Percentiles rank a stretch among this genome's conserved stretches.
These are phyloP conservation scores for Indicator indicator DNA, from an alignment of 2,113 vertebrate species.

Conservation along the genomic window DNA sequence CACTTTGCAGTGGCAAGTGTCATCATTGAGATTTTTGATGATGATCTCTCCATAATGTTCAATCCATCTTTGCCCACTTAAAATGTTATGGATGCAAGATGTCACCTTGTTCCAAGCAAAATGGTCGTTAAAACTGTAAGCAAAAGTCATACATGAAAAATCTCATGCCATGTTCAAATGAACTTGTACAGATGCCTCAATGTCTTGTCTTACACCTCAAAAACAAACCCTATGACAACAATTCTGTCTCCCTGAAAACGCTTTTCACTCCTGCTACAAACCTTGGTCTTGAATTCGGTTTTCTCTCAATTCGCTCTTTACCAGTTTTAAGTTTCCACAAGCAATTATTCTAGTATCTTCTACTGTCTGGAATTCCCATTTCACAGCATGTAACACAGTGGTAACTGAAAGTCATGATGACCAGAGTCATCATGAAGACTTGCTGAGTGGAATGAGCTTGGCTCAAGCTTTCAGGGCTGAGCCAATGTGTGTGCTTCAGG, in stretches of 20 bases:
- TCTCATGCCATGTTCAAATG: neutral
- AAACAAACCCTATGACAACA: neutral
- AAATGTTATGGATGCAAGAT: conserved; percentile 97
- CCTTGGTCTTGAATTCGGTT: neutral
- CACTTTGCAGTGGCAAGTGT: conserved; percentile 92
- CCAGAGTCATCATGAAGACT: neutral
- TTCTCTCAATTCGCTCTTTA: neutral
- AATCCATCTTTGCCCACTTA: conserved; percentile 97
- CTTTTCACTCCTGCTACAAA: neutral
- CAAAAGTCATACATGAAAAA: neutral
- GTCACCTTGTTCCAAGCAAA: conserved; percentile 99
- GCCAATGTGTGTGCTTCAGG: neutral
- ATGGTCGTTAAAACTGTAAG: conserved; percentile 85
- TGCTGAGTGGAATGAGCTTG: neutral
- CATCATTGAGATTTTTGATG: conserved; percentile 88
- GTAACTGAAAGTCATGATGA: neutral
- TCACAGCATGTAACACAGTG: neutral
- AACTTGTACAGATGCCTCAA: neutral
- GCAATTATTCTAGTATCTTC: neutral
- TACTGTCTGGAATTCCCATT: neutral
- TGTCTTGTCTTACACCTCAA: neutral
- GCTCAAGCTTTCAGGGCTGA: neutral
- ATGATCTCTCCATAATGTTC: conserved; percentile 97
- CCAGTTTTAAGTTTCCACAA: neutral
- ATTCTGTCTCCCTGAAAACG: neutral